Evolutionary conservation across 2,888 invertebrate genomes (phyloP).

Genomic region (Eupithecia vulgata): DNA sequence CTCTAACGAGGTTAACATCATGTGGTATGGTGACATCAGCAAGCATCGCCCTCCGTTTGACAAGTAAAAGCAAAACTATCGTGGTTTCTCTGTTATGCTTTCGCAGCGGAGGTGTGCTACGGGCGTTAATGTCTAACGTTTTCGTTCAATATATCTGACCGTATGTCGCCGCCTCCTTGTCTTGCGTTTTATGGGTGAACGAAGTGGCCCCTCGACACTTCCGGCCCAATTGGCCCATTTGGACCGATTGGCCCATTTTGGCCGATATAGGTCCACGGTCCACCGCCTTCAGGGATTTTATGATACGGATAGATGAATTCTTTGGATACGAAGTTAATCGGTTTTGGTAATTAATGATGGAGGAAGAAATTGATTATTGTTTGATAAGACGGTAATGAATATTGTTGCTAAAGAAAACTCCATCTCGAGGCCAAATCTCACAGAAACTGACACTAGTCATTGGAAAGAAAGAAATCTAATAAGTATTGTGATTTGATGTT

Average conservation of each 20-base stretch:
- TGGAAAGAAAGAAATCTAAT: neutral
- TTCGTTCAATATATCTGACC: neutral
- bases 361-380: neutral
- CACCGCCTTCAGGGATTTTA: conserved; percentile 21
- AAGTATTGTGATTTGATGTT: too few species aligned
- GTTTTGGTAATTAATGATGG: neutral
- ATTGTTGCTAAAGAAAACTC: neutral
- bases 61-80: too few species aligned
- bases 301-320: conserved; percentile 11
- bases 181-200: conserved; percentile 38
- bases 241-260: conserved; percentile 15
- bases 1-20: too few species aligned
- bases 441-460: neutral
- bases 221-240: conserved; percentile 37
- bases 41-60: too few species aligned
- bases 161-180: conserved; percentile 27
- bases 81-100: too few species aligned
- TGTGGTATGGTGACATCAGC: too few species aligned
- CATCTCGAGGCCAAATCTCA: neutral
- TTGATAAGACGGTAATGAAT: neutral
- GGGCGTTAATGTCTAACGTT: neutral
- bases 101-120: too few species aligned
- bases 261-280: conserved; percentile 27
- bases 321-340: neutral
- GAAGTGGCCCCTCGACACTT: conserved; percentile 38